These are phyloP conservation scores for Entosphenus tridentatus DNA, from an alignment of 2,113 vertebrate genomes.

Conservation along the genomic window DNA sequence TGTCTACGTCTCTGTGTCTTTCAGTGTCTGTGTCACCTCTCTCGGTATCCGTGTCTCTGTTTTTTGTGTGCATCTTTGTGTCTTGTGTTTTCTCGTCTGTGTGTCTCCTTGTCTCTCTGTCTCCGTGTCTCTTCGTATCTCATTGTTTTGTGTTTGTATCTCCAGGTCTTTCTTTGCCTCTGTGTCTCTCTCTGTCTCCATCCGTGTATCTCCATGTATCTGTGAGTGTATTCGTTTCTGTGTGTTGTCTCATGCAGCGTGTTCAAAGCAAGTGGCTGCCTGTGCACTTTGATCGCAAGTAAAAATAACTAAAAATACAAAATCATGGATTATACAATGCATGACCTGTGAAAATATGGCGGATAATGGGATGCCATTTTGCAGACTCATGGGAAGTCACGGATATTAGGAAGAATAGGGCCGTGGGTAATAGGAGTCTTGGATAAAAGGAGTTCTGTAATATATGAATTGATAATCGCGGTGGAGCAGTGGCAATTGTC, in stretches of 20 bases:
- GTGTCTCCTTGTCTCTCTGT: conserved; percentile 1
- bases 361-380: too few relatives aligned
- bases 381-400: too few relatives aligned
- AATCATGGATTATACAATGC: too few relatives aligned
- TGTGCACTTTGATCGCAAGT: not conserved
- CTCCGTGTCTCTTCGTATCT: not conserved
- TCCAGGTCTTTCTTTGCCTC: not conserved
- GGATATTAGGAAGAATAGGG: too few relatives aligned
- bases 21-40: not conserved
- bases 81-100: not conserved
- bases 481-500: too few relatives aligned
- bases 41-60: not conserved
- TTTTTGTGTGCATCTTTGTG: not conserved
- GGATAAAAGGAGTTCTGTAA: too few relatives aligned
- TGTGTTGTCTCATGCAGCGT: not conserved
- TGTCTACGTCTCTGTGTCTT: not conserved
- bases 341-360: too few relatives aligned
- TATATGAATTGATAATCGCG: too few relatives aligned
- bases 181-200: not conserved
- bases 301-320: too few relatives aligned
- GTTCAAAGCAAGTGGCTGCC: not conserved
- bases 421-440: too few relatives aligned
- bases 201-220: not conserved
- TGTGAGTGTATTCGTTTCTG: not conserved
- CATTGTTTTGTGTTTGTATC: not conserved